These are phyloP conservation scores for Thymelicus sylvestris DNA, from an alignment of 2,888 invertebrate genomes.

Conservation along the genomic window DNA sequence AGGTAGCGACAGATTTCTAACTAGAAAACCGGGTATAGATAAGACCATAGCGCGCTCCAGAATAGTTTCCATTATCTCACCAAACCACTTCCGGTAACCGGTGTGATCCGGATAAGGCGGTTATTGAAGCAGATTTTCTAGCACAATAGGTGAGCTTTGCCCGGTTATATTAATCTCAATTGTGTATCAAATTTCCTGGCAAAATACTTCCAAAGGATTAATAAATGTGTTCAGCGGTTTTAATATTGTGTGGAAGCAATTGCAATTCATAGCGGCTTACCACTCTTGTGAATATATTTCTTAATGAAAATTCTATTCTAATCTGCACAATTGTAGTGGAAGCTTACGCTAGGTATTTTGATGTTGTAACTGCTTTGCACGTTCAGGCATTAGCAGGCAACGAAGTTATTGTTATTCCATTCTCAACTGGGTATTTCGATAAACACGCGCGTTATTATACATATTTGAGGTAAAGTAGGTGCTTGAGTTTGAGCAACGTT, in stretches of 20 bases:
- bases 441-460: no score
- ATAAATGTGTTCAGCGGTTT: constrained; percentile 1
- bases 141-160: constrained; percentile 15
- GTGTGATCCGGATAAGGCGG: constrained; percentile 10
- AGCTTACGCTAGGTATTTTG: not conserved
- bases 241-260: not conserved
- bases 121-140: constrained; percentile 26
- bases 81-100: constrained; percentile 7
- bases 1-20: not conserved
- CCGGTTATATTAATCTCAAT: not conserved
- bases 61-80: constrained; percentile 21
- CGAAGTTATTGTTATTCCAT: no score
- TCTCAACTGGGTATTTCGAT: no score
- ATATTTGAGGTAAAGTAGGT: no score
- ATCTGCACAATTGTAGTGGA: not conserved
- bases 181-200: constrained; percentile 5
- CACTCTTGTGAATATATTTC: not conserved
- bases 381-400: no score
- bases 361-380: not conserved
- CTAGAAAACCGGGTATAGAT: constrained; percentile 17
- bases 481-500: no score
- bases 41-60: not conserved
- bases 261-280: not conserved
- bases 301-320: constrained; percentile 5
- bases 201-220: constrained; percentile 10